Conservation (phyloP, 2,797 vertebrate genomes). For the Leptodactylus fallax region DNA sequence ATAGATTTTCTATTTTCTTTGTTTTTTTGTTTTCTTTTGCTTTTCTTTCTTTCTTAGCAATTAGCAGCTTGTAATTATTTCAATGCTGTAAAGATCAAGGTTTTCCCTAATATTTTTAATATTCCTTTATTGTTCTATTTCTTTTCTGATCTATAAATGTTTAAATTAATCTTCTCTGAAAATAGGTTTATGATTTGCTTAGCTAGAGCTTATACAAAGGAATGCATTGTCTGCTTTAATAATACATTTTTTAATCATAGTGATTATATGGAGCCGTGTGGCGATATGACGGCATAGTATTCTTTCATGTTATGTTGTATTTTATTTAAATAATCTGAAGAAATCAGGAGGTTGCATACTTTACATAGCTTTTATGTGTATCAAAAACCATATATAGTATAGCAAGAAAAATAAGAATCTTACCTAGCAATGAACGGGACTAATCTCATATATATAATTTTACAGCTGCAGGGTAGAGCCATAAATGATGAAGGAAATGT, state of each 20-base stretch:
- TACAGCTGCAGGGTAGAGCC: not conserved
- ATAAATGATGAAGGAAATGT: not conserved
- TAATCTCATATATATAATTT: too few relatives aligned
- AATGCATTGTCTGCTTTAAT: constrained; percentile 14
- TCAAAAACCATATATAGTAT: not conserved
- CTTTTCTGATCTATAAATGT: constrained; percentile 23
- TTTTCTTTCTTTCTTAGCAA: not conserved
- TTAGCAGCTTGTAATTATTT: constrained; percentile 20
- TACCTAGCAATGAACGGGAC: not conserved
- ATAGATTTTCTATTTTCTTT: not conserved
- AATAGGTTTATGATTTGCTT: constrained; percentile 26
- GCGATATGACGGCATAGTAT: not conserved
- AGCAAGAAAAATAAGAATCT: not conserved
- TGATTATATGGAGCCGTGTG: constrained; percentile 21
- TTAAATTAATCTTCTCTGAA: constrained; percentile 8
- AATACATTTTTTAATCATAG: constrained; percentile 14
- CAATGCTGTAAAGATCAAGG: not conserved
- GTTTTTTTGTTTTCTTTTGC: not conserved
- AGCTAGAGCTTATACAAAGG: not conserved
- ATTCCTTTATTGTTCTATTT: constrained; percentile 4
- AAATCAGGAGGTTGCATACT: not conserved
- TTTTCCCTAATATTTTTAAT: not conserved
- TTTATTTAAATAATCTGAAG: constrained; percentile 7
- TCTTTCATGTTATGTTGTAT: constrained; percentile 8
- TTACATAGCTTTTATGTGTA: not conserved